phyloP scores from a whole-genome alignment of 2,888 invertebrate genomes.

The Merodon equestris region DNA sequence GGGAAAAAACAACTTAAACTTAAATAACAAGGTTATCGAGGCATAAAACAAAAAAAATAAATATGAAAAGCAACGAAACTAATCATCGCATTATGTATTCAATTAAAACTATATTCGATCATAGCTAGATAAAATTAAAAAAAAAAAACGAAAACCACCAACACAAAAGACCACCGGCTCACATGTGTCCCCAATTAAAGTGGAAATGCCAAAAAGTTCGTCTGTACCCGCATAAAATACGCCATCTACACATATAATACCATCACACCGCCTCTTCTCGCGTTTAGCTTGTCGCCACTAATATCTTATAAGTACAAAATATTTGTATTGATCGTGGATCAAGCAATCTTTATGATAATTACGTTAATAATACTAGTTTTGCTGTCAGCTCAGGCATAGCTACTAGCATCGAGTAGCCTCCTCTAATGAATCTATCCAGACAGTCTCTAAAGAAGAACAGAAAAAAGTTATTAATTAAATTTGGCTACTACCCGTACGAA shows the following conservation, averaged over 20 bases:
- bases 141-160: constrained; percentile 4
- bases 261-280: constrained; percentile 28
- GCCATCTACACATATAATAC: constrained; percentile 13
- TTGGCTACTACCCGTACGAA: constrained; percentile 21
- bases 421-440: constrained; percentile 7
- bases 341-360: constrained; percentile 57
- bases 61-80: neutral
- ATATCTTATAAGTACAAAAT: constrained; percentile 47
- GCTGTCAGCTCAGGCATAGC: neutral
- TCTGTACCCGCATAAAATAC: neutral
- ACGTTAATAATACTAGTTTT: constrained; percentile 57
- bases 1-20: constrained; percentile 3
- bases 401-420: neutral
- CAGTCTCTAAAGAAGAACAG: neutral
- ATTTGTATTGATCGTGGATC: constrained; percentile 46
- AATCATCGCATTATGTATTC: constrained; percentile 34
- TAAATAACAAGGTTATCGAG: constrained; percentile 44
- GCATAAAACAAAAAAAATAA: no score
- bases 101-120: constrained; percentile 28
- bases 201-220: constrained; percentile 36
- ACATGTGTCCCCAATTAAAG: constrained; percentile 50
- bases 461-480: constrained; percentile 22
- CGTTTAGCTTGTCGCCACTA: neutral
- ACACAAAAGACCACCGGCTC: neutral
- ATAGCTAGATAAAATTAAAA: constrained; percentile 12